Base-by-base conservation (phyloP, 2,113 vertebrate genomes). In the Motacilla alba region DNA sequence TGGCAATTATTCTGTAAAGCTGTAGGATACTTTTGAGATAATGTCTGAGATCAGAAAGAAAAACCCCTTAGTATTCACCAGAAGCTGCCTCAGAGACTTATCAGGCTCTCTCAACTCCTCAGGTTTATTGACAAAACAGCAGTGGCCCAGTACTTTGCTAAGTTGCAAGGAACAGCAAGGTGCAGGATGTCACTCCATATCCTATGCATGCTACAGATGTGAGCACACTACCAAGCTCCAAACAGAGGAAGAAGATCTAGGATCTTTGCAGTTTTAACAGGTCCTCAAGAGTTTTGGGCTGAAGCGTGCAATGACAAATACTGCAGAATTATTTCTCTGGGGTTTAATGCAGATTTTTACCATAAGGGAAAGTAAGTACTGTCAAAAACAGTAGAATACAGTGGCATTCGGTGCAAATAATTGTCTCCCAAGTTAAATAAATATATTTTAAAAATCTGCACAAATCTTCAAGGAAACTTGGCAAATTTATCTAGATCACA, bases 401-500 rank as follows among this genome's bases (percentile, higher is more conserved):
- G 50, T 6, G n/a, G 5, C 59, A 76, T 79, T 95, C 78, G 23
- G 37, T 72, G 41, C 13, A 89, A 85, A 20, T 44, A 66, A 78
- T 77, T n/a, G 47, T 83, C 83, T 95, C 58, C 49, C 23, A 94
- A 95, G 44, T 35, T 73, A 94, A 96, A 88, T 6, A 59, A n/a
- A 55, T 15, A 1, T 16, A 55, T 66, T 92, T 55, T 9, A 53
- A 74, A 96, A 72, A 85, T 35, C 20, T 50, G 18, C 15, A 70
- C 13, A 76, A 59, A 91, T 92, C 47, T 97, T 67, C 39, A 93
- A 63, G 85, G 93, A 93, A 91, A 83, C 26, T 62, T 37, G 89
- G 52, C 15, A 90, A 83, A 86, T 95, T 26, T 94, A 69, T 86
- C 63, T 89, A 68, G 72, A 94, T 68, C 12, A 86, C 13, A 62